These are phyloP conservation scores for Falco biarmicus DNA, from an alignment of 2,797 vertebrate species.

Conservation along the genomic window DNA sequence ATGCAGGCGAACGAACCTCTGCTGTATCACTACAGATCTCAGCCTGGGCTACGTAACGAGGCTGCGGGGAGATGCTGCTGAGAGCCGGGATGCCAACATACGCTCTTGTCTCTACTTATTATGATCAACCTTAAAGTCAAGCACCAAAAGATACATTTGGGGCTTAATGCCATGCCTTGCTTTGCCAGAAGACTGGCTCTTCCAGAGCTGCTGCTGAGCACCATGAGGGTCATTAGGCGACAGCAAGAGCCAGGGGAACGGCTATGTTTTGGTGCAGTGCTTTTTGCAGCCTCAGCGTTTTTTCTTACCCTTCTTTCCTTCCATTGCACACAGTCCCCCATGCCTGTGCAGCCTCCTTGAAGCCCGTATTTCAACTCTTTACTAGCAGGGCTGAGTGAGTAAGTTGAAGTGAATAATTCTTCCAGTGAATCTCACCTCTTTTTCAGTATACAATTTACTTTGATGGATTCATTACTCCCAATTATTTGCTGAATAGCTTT, in stretches of 20 bases:
- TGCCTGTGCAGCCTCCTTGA: not conserved
- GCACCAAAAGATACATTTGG: not conserved
- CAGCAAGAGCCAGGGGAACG: not conserved
- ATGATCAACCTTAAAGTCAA: not conserved
- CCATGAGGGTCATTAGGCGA: not conserved
- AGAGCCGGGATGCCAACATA: not conserved
- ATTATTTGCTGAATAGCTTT: not conserved
- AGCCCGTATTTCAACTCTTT: not conserved
- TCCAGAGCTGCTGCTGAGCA: not conserved
- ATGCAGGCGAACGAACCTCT: not conserved
- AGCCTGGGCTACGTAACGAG: accelerated
- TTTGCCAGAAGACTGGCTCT: not conserved
- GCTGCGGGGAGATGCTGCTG: not conserved
- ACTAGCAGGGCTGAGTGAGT: not conserved
- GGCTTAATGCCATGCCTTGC: not conserved
- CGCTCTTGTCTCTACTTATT: accelerated
- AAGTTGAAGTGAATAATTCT: not conserved
- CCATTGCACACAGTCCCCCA: not conserved
- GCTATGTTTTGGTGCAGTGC: not conserved
- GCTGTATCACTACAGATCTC: not conserved
- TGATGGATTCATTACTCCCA: not conserved
- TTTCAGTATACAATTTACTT: not conserved
- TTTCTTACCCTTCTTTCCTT: not conserved
- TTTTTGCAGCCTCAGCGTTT: not conserved
- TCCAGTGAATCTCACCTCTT: not conserved